Base-by-base conservation (phyloP, 2,113 vertebrate species). In the Sylvietta virens region DNA sequence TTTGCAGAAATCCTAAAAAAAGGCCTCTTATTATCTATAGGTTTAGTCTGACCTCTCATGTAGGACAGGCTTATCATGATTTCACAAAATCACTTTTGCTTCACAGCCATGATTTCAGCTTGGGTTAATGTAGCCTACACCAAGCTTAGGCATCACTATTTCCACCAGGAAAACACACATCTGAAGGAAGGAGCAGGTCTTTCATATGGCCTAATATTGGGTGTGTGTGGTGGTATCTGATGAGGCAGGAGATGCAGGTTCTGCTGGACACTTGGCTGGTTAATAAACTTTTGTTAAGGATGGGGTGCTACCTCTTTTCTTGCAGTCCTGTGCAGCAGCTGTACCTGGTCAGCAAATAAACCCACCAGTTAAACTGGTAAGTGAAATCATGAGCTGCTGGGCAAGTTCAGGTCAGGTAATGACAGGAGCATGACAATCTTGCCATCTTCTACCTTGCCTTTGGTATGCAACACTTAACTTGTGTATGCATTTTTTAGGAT, bases 331-430 rank as follows among this genome's bases (percentile, higher is more conserved):
- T 37, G 16, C 28, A 39, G 45, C 42, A 54, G 57, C 45, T 78
- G 19, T 30, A 44, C 21, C 50, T 92, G 39, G 14, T 67, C 44
- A 83, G 54, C 31, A 82, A 35, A 53, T 53, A 37, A 61, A 60
- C 40, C 48, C 12, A 9, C 7, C 15, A 31, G 23, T 26, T 61
- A 28, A 28, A 40, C 23, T 53, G 40, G 15, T 48, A 31, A 13
- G 15, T 37, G n/a, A 14, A 81, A 22, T 40, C 17, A 40, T 0
- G 0, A 22, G 11, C 24, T 73, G 14, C n/a, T 47, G 11, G 44
- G 23, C 77, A 71, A 86, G 7, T 5, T 65, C 24, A 65, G 21
- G 6, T 47, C 9, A 42, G 15, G 18, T 70, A 37, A 13, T 1
- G 3, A 4, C 40, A 44, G 40, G 15, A 37, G 27, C 28, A 18